phyloP scores from a whole-genome alignment of 2,888 invertebrate genomes.

The Agapostemon virescens region DNA sequence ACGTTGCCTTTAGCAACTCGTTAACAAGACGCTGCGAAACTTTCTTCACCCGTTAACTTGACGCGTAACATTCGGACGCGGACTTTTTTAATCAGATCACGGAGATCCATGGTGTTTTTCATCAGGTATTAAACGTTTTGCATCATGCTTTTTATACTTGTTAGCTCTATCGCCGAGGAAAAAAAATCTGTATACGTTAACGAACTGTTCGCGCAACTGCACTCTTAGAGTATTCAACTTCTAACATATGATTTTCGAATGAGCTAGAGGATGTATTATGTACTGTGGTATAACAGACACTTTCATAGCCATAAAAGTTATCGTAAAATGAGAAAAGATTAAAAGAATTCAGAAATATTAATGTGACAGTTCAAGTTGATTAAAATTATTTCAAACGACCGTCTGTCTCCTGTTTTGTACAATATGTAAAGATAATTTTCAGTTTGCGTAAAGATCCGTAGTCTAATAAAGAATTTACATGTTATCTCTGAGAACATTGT shows the following conservation, averaged over 20 bases:
- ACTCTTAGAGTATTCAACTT: neutral
- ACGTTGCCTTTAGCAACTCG: slow-evolving; percentile 24
- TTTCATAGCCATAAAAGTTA: neutral
- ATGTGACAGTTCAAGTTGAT: too few relatives aligned
- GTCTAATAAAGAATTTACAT: too few relatives aligned
- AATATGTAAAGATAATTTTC: too few relatives aligned
- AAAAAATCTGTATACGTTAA: neutral
- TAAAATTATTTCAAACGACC: too few relatives aligned
- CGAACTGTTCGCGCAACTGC: neutral
- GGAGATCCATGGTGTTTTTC: neutral
- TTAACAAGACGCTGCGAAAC: slow-evolving; percentile 43
- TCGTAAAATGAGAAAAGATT: too few relatives aligned
- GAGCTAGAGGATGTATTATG: neutral
- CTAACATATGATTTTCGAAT: neutral
- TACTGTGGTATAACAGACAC: neutral
- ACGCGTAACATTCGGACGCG: neutral
- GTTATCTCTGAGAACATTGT: too few relatives aligned
- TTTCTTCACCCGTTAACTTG: neutral
- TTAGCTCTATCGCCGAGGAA: neutral
- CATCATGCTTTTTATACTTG: neutral
- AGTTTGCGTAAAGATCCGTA: too few relatives aligned
- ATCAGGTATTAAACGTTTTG: neutral
- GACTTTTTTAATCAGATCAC: slow-evolving; percentile 3
- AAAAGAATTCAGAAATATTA: too few relatives aligned
- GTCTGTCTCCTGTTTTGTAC: too few relatives aligned